Percentiles rank a stretch among this genome's conserved stretches.
Conservation (phyloP, 2,888 invertebrate genomes). For the Drosophila planitibia region DNA sequence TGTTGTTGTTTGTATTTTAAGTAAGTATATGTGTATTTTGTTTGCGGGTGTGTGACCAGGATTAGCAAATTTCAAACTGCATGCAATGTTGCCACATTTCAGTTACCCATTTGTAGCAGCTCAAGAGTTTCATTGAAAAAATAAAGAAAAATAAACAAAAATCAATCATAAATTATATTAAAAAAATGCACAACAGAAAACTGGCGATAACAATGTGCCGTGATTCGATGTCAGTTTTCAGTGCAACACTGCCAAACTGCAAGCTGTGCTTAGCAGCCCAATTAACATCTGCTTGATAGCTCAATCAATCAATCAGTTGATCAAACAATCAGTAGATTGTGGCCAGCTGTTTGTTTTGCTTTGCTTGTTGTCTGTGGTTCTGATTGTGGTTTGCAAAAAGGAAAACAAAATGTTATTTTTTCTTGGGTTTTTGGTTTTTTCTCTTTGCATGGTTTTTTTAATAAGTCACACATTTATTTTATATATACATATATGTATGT, state of each 20-base stretch:
- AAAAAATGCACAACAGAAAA: not conserved
- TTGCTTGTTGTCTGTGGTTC: conserved; percentile 20
- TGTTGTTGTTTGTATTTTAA: conserved; percentile 46
- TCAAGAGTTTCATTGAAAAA: conserved; percentile 2
- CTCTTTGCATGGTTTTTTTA: conserved; percentile 54
- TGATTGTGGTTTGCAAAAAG: conserved; percentile 39
- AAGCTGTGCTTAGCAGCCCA: conserved; percentile 9
- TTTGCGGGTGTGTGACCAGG: conserved; percentile 18
- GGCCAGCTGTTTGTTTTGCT: conserved; percentile 28
- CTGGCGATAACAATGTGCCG: not conserved
- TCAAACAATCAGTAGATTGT: not conserved
- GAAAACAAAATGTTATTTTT: conserved; percentile 58
- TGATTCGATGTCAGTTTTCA: conserved; percentile 22
- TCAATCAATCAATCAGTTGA: conserved; percentile 1
- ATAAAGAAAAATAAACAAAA: not conserved
- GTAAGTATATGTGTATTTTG: conserved; percentile 14
- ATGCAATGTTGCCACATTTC: conserved; percentile 54
- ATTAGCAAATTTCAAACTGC: conserved; percentile 24
- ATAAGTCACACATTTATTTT: conserved; percentile 79
- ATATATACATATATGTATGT: conserved; percentile 57
- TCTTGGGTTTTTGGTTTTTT: conserved; percentile 38
- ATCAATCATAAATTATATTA: not conserved
- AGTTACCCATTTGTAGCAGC: conserved; percentile 47
- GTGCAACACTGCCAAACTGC: conserved; percentile 22
- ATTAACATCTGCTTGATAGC: not conserved